These are phyloP conservation scores for Falcunculus frontatus DNA, from an alignment of 2,113 vertebrate species.

Conservation along the genomic window DNA sequence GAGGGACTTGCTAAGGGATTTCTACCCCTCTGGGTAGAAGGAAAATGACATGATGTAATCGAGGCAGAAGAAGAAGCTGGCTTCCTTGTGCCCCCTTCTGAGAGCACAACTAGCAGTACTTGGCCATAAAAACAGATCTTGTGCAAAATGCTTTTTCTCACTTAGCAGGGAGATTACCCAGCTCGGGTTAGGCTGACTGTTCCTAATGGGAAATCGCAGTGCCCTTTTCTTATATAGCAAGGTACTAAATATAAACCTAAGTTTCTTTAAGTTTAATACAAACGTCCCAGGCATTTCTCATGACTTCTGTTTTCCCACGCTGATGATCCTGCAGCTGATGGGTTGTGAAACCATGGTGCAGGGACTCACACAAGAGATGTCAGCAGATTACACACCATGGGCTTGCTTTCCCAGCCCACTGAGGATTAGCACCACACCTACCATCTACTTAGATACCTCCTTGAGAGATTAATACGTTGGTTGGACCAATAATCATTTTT, in stretches of 20 bases:
- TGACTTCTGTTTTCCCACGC: conserved; percentile 21
- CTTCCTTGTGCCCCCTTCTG: not conserved
- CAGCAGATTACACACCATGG: not conserved
- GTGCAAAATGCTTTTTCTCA: not conserved
- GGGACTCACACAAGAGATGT: not conserved
- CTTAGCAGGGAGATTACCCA: not conserved
- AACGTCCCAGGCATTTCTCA: conserved; percentile 9
- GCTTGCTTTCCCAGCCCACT: conserved; percentile 2
- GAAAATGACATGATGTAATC: not conserved
- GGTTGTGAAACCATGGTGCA: conserved; percentile 7
- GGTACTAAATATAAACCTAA: not conserved
- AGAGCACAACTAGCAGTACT: not conserved
- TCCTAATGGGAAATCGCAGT: not conserved
- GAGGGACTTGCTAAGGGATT: not conserved
- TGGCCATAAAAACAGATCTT: not conserved
- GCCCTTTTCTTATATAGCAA: not conserved
- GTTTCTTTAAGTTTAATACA: not conserved
- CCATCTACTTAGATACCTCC: not conserved
- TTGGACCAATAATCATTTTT: not conserved
- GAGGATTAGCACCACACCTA: conserved; percentile 46
- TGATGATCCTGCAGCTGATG: not conserved
- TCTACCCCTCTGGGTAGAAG: not conserved
- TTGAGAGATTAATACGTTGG: not conserved
- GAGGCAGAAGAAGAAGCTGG: not conserved
- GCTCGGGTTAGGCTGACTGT: not conserved